Conservation (phyloP, 1,140 invertebrate genomes). For the Zaprionus africanus region DNA sequence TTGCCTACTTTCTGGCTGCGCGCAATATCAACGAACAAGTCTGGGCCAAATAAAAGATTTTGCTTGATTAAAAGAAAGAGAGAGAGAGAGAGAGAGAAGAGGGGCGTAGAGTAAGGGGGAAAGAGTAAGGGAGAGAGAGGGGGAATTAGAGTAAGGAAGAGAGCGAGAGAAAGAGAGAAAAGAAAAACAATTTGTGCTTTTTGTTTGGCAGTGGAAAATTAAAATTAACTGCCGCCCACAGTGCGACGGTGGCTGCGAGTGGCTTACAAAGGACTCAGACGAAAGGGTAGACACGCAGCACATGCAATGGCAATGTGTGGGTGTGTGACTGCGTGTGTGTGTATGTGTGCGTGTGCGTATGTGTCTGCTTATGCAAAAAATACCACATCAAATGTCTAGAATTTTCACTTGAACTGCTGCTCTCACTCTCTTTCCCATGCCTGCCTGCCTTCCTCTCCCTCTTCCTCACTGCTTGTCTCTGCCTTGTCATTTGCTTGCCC, state of each 20-base stretch:
- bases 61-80: not conserved
- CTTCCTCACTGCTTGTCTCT: not conserved
- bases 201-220: not conserved
- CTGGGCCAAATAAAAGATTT: not conserved
- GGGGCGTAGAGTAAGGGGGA: not conserved
- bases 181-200: not conserved
- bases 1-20: not conserved
- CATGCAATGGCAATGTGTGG: not conserved
- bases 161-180: not conserved
- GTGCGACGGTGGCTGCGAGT: not conserved
- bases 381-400: slow-evolving; percentile 64
- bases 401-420: slow-evolving; percentile 61
- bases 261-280: not conserved
- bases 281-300: slow-evolving; percentile 5
- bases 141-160: not conserved
- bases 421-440: not conserved
- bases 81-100: not conserved
- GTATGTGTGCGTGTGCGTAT: not conserved
- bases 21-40: not conserved
- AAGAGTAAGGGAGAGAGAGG: not conserved
- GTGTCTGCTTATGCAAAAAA: slow-evolving; percentile 10
- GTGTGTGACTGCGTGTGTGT: not conserved
- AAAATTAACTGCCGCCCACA: slow-evolving; percentile 4
- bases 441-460: not conserved
- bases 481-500: slow-evolving; percentile 6